Evolutionary conservation across 2,113 vertebrate genomes (phyloP), one percentile per base, ranked within the genome.

Genomic region (Tricholaema leucomelas): DNA sequence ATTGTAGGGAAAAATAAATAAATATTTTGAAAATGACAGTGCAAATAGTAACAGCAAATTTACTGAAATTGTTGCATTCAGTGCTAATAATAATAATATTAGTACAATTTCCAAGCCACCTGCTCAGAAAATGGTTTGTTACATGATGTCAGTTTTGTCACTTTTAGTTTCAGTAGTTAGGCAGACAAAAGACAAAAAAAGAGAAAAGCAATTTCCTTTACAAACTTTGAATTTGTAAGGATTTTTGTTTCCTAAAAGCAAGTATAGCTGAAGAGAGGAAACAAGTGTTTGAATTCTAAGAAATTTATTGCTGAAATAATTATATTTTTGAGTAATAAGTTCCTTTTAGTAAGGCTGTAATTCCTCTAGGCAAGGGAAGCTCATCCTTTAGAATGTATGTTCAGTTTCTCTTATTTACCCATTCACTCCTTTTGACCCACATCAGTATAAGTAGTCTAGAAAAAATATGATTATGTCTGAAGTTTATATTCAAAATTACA

Each of bases 171-270:
- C 59, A 85, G 55, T 82, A 59, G 28, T 63, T 81, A 88, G 16
- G n/a, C 64, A 94, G 86, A 90, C 40, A 79, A 93, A 89, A 87
- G 71, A 27, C 33, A 88, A 86, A 83, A 36, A 85, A 88, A n/a
- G n/a, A n/a, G 58, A 79, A 95, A 94, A 88, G 14, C 50, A 82
- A 76, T 88, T 95, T 88, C 11, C 64, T 59, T 74, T 87, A 87
- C 35, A 87, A 87, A 76, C 15, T 80, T 56, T 31, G 46, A 81
- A 79, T 73, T 81, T 87, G 24, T 33, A 84, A 84, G 27, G 8
- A 8, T 0, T 84, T 94, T 92, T 87, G 11, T 91, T 94, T 87
- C 23, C 36, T 81, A 24, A 86, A 58, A 7, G 14, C 56, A 92
- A 61, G 25, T 79, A 60, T 24, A 90, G 15, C 7, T 87, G 74